Base-by-base conservation (phyloP, 1,140 invertebrate species). In the Platyscapa corneri region DNA sequence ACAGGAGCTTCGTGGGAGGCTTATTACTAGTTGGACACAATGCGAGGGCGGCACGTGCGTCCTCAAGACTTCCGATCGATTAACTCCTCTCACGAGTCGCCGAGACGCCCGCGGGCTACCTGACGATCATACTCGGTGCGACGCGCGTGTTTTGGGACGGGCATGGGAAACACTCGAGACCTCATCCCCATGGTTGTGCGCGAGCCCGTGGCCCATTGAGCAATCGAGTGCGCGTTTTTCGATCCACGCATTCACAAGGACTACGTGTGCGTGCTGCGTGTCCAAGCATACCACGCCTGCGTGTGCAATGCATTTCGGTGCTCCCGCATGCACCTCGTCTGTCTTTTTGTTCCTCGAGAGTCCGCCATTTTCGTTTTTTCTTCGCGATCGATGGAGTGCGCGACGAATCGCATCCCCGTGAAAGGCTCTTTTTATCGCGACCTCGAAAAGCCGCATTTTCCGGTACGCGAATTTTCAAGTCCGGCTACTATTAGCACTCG, bases 31-130 rank as follows among this genome's bases (percentile, higher is more conserved):
- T 60, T 27, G 2, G 23, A 23, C 56, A 60, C 23, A 18, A n/a
- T 20, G 27, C 86, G 74, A 7, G 46, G 76, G 70, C 14, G 90
- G 84, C 90, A 92, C 91, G 90, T 91, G 91, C 88, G 79, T 86
- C 87, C 88, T 90, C 88, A 90, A 92, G 90, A 92, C 90, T 92
- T 92, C 90, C 90, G 90, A 90, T 90, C 91, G 91, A 92, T 92
- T 92, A 92, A 90, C 89, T 90, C 83, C 84, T 89, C 88, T 89
- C 85, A 70, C 27, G 87, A 89, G 27, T 7, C 42, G 42, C 79
- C 23, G 14, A 39, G 77, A n/a, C 65, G 10, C 60, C 75, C 46
- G 42, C 42, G 14, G 75, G 75, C 70, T 70, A 46, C 64, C 72
- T 65, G 34, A 34, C 64, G 60, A n/a, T 39, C 32, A 20, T 64